These are phyloP conservation scores for Gila robusta DNA, from an alignment of 2,797 vertebrate genomes.

Conservation along the genomic window DNA sequence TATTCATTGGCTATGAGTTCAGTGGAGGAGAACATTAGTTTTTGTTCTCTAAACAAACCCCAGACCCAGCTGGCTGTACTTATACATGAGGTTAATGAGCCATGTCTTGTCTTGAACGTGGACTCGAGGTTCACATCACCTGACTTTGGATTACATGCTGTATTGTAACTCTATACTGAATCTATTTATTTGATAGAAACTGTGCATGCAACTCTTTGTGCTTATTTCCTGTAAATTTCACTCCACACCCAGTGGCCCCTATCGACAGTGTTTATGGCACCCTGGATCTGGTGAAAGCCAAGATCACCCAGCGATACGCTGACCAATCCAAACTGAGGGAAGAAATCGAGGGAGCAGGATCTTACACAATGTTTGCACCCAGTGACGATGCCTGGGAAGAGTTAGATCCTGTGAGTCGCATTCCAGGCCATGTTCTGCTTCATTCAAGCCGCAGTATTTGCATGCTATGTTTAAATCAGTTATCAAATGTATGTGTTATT, in stretches of 20 bases:
- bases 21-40: not conserved
- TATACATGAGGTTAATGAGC: constrained; percentile 15
- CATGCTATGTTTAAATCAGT: not conserved
- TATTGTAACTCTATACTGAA: not conserved
- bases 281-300: constrained; percentile 86
- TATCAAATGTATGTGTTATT: not conserved
- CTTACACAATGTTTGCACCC: constrained; percentile 93
- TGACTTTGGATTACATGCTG: not conserved
- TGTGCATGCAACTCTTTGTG: not conserved
- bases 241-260: constrained; percentile 83
- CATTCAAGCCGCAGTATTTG: not conserved
- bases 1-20: constrained; percentile 13
- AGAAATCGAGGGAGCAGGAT: constrained; percentile 88
- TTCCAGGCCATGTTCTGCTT: not conserved
- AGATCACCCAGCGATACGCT: constrained; percentile 83
- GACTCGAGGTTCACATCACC: not conserved
- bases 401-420: constrained; percentile 83
- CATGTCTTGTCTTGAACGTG: not conserved
- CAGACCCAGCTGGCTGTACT: not conserved
- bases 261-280: constrained; percentile 94
- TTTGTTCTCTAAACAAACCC: constrained; percentile 25
- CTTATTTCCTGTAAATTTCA: constrained; percentile 5
- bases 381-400: constrained; percentile 92
- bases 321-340: constrained; percentile 85
- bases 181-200: constrained; percentile 1